Percentiles rank a stretch among this genome's conserved stretches.
phyloP scores from a whole-genome alignment of 2,888 invertebrate species.

The Drosophila stalkeri region DNA sequence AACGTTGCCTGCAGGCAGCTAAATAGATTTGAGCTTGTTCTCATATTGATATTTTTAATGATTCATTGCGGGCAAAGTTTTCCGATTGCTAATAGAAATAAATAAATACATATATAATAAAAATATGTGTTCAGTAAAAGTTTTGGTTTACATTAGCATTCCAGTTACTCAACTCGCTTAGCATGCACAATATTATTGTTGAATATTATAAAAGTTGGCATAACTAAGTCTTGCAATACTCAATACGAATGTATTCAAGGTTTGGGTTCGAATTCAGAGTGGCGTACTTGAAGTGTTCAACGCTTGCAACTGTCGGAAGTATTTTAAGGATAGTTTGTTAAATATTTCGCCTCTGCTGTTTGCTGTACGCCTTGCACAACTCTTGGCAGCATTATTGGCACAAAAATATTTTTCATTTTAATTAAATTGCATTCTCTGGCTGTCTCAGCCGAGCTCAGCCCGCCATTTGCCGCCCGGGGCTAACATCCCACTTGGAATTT shows the following conservation, averaged over 20 bases:
- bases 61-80: conserved; percentile 26
- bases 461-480: conserved; percentile 4
- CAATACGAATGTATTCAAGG: neutral
- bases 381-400: conserved; percentile 54
- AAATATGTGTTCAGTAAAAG: conserved; percentile 6
- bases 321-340: conserved; percentile 12
- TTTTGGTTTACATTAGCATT: conserved; percentile 1
- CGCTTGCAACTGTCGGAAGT: conserved; percentile 19
- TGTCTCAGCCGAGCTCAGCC: conserved; percentile 17
- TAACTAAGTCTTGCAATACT: neutral
- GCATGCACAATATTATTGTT: conserved; percentile 4
- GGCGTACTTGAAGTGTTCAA: neutral
- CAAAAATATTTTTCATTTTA: conserved; percentile 68
- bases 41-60: conserved; percentile 31
- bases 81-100: conserved; percentile 19
- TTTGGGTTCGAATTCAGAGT: neutral
- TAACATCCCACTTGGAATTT: conserved; percentile 51
- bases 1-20: conserved; percentile 37
- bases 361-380: conserved; percentile 2
- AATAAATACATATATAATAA: neutral
- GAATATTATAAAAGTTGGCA: neutral
- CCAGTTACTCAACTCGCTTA: neutral
- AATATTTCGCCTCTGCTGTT: conserved; percentile 12
- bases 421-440: conserved; percentile 74
- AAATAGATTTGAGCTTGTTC: conserved; percentile 38